Evolutionary conservation across 2,888 invertebrate genomes (phyloP).

Genomic region (Cheilosia pagana): DNA sequence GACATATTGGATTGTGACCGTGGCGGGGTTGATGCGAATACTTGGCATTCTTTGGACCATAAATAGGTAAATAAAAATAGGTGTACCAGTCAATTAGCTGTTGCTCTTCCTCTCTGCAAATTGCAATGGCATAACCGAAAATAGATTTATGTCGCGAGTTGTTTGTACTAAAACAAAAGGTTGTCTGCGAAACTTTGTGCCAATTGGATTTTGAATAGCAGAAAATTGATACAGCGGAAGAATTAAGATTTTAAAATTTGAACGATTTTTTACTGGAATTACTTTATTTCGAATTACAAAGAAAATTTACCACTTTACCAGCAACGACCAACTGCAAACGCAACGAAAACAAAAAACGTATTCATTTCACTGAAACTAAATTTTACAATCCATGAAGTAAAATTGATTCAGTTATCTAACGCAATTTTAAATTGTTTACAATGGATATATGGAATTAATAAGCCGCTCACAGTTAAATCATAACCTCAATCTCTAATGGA

Average conservation of each 20-base stretch:
- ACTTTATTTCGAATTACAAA: background rate
- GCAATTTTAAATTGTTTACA: conserved; percentile 40
- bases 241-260: background rate
- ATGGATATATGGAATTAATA: conserved; percentile 6
- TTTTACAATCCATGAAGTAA: background rate
- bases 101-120: conserved; percentile 43
- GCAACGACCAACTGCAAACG: background rate
- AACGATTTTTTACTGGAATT: background rate
- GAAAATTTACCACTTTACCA: background rate
- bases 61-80: conserved; percentile 67
- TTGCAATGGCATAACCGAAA: conserved; percentile 58
- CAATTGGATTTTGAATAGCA: conserved; percentile 2
- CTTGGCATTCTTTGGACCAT: conserved; percentile 65
- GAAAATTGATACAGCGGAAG: background rate
- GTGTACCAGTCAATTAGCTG: conserved; percentile 21
- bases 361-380: background rate
- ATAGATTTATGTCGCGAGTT: conserved; percentile 55
- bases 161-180: conserved; percentile 32
- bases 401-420: conserved; percentile 21
- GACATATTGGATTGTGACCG: conserved; percentile 71
- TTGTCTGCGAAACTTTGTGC: conserved; percentile 7
- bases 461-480: conserved; percentile 32
- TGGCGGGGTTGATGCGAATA: conserved; percentile 54
- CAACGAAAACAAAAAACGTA: background rate
- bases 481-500: conserved; percentile 44